Evolutionary conservation across 2,113 vertebrate species (phyloP).

Genomic region (Syngnathoides biaculeatus): DNA sequence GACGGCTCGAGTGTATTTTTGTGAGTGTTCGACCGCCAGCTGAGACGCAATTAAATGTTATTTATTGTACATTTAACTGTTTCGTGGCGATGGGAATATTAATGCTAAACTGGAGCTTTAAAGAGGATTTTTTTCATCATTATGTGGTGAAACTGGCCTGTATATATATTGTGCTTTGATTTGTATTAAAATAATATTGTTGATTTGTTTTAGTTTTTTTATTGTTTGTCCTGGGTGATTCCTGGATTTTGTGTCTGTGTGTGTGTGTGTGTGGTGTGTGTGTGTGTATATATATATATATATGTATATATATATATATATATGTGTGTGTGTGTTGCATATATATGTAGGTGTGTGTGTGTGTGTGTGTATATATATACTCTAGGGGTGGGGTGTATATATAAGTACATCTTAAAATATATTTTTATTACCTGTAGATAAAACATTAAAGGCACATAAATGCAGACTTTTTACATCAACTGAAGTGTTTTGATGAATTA

Average conservation of each 20-base stretch:
- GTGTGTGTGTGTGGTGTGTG: too few species aligned
- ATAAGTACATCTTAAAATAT: too few species aligned
- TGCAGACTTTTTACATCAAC: too few species aligned
- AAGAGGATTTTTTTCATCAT: conserved; percentile 4
- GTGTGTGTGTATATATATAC: too few species aligned
- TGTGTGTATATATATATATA: too few species aligned
- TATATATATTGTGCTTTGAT: conserved; percentile 2
- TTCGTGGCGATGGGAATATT: conserved; percentile 2
- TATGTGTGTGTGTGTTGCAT: too few species aligned
- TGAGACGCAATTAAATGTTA: conserved; percentile 3
- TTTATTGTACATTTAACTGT: conserved; percentile 9
- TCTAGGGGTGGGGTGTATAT: too few species aligned
- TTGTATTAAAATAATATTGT: conserved; percentile 14
- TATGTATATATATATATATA: too few species aligned
- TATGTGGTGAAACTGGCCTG: conserved; percentile 19
- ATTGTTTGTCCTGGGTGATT: background rate
- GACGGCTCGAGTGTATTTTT: conserved; percentile 7
- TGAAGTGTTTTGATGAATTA: too few species aligned
- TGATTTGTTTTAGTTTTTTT: background rate
- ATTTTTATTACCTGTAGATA: too few species aligned
- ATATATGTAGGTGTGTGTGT: too few species aligned
- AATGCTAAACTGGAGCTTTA: background rate
- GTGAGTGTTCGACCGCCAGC: background rate
- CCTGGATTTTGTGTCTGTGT: background rate
- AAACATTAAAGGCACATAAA: too few species aligned